phyloP scores from a whole-genome alignment of 1,140 invertebrate species.

The Brachionus plicatilis region DNA sequence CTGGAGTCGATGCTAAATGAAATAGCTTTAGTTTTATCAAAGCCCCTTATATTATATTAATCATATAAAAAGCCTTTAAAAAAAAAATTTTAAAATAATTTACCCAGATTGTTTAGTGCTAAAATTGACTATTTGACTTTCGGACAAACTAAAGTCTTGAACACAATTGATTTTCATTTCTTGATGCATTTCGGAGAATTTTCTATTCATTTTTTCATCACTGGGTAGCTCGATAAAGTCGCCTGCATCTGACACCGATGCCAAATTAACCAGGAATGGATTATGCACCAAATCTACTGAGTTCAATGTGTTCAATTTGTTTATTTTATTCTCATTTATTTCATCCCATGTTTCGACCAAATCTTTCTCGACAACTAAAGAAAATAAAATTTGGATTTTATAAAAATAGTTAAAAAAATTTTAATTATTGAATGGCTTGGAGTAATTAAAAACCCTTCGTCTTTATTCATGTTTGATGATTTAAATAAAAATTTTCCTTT shows the following conservation, averaged over 20 bases:
- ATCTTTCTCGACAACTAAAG: not conserved
- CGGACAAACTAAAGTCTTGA: slow-evolving; percentile 19
- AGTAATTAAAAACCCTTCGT: too few species aligned
- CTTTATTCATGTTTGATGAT: too few species aligned
- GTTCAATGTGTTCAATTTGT: slow-evolving; percentile 20
- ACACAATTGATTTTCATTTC: slow-evolving; percentile 40
- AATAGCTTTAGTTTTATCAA: slow-evolving; percentile 27
- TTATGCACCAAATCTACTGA: slow-evolving; percentile 21
- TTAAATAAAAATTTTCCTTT: too few species aligned
- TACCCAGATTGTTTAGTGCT: not conserved
- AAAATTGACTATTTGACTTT: slow-evolving; percentile 14
- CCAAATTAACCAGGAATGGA: not conserved
- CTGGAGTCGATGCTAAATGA: slow-evolving; percentile 9
- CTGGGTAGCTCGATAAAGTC: slow-evolving; percentile 33
- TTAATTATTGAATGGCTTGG: not conserved
- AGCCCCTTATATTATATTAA: not conserved
- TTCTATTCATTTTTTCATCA: slow-evolving; percentile 38
- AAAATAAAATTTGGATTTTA: not conserved
- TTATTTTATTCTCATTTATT: slow-evolving; percentile 21
- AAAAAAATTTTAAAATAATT: not conserved
- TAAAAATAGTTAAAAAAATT: not conserved
- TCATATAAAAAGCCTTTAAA: not conserved
- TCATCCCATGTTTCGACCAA: slow-evolving; percentile 1
- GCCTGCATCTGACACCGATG: not conserved
- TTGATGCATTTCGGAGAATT: slow-evolving; percentile 27